These are phyloP conservation scores for Spheniscus humboldti DNA, from an alignment of 2,797 vertebrate genomes.

Conservation along the genomic window DNA sequence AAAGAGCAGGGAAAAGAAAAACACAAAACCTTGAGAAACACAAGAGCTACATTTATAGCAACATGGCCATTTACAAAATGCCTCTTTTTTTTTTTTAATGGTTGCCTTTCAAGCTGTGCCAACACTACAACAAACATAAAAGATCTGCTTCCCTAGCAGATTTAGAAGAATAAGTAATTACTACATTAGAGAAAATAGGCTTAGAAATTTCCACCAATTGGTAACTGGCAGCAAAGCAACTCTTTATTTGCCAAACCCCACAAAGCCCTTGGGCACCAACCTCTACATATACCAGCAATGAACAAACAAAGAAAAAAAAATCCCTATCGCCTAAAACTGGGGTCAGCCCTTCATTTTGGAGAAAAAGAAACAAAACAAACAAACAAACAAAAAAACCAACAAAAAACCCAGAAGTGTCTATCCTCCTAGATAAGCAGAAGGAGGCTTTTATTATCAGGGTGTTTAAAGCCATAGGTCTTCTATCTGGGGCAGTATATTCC, in stretches of 20 bases:
- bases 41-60: slow-evolving; percentile 22
- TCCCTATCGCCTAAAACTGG: neutral
- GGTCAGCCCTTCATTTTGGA: neutral
- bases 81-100: neutral
- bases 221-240: slow-evolving; percentile 30
- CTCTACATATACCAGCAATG: neutral
- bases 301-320: neutral
- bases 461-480: neutral
- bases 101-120: slow-evolving; percentile 55
- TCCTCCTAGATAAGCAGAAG: neutral
- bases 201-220: slow-evolving; percentile 47
- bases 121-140: slow-evolving; percentile 23
- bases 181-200: slow-evolving; percentile 47
- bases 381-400: neutral
- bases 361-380: neutral
- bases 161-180: slow-evolving; percentile 61
- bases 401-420: neutral
- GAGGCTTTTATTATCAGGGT: neutral
- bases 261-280: neutral
- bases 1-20: neutral
- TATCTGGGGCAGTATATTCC: neutral
- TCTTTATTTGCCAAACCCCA: slow-evolving; percentile 13
- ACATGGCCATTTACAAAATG: neutral
- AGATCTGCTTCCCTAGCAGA: slow-evolving; percentile 43
- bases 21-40: neutral